A percentile compares a stretch with the other conserved stretches of the same genome.
Conservation (phyloP, 2,797 vertebrate species). For the Enteromius viviparus region DNA sequence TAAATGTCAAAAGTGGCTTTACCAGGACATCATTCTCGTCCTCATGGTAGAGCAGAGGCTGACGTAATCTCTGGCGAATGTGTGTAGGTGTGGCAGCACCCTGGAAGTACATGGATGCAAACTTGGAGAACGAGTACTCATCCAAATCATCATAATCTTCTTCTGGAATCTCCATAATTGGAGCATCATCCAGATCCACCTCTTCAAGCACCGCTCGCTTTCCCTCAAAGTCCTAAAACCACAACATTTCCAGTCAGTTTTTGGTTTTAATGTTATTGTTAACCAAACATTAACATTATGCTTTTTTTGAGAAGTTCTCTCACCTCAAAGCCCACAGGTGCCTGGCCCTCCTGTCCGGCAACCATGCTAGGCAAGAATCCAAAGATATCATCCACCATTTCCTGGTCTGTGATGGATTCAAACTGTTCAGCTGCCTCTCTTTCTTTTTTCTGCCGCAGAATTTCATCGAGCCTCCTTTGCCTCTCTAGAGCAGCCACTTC, state of each 20-base stretch:
- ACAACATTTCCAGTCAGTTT: conserved; percentile 26
- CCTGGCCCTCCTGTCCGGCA: conserved; percentile 83
- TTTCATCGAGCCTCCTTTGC: conserved; percentile 73
- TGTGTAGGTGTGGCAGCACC: conserved; percentile 83
- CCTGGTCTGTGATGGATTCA: conserved; percentile 79
- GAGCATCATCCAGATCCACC: conserved; percentile 86
- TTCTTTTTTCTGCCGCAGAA: conserved; percentile 72
- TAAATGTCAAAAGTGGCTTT: conserved; percentile 51
- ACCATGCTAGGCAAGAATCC: conserved; percentile 86
- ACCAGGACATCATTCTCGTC: conserved; percentile 86
- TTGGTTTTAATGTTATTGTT: background rate
- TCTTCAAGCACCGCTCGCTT: conserved; percentile 76
- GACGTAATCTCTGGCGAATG: conserved; percentile 80
- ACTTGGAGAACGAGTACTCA: conserved; percentile 91
- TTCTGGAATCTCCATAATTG: conserved; percentile 73
- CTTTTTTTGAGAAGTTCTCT: conserved; percentile 13
- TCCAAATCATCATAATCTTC: conserved; percentile 82
- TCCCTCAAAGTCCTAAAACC: conserved; percentile 80
- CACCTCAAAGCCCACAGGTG: conserved; percentile 84
- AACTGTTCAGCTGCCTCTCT: conserved; percentile 63
- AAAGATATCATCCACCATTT: conserved; percentile 93
- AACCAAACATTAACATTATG: background rate
- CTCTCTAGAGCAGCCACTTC: conserved; percentile 61
- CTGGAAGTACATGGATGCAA: conserved; percentile 94
- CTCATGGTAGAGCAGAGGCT: conserved; percentile 91